Evolutionary conservation across 53 echinoderm and acorn worm species (phyloP).

Genomic region (Actinopyga echinites): DNA sequence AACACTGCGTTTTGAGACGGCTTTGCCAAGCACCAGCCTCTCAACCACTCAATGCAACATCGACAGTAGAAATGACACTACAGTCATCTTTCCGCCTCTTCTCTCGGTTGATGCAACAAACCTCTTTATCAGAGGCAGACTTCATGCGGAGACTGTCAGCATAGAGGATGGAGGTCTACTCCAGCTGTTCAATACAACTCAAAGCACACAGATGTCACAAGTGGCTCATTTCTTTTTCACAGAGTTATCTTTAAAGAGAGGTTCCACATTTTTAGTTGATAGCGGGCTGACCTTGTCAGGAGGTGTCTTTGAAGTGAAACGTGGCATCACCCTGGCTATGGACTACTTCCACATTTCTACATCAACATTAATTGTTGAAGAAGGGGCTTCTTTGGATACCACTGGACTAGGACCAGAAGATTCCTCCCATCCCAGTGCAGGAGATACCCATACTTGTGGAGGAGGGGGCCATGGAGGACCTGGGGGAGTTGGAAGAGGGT

Average conservation of each 20-base stretch:
- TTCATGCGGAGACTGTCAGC: constrained; percentile 60
- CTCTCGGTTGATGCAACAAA: constrained; percentile 72
- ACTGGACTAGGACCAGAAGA: constrained; percentile 58
- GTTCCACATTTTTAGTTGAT: constrained; percentile 46
- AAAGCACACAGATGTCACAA: constrained; percentile 42
- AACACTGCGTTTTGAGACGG: constrained; percentile 52
- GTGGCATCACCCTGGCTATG: constrained; percentile 58
- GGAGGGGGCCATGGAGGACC: constrained; percentile 90
- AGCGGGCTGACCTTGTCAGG: constrained; percentile 62
- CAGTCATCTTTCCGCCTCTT: constrained; percentile 63
- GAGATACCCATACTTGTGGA: constrained; percentile 46
- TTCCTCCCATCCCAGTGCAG: constrained; percentile 48
- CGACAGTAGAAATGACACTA: constrained; percentile 49
- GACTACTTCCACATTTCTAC: constrained; percentile 72
- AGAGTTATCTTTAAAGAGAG: constrained; percentile 61
- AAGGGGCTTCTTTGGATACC: constrained; percentile 74
- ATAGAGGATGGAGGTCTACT: constrained; percentile 70
- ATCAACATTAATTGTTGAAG: constrained; percentile 60
- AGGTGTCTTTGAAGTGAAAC: constrained; percentile 76
- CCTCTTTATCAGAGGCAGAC: constrained; percentile 55
- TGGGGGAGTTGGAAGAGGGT: constrained; percentile 64
- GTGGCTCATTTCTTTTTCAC: constrained; percentile 69
- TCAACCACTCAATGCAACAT: constrained; percentile 65
- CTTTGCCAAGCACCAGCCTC: constrained; percentile 45
- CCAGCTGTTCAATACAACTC: constrained; percentile 41